Conservation (phyloP, 2,797 vertebrate genomes). For the Halcyon smyrnensis region DNA sequence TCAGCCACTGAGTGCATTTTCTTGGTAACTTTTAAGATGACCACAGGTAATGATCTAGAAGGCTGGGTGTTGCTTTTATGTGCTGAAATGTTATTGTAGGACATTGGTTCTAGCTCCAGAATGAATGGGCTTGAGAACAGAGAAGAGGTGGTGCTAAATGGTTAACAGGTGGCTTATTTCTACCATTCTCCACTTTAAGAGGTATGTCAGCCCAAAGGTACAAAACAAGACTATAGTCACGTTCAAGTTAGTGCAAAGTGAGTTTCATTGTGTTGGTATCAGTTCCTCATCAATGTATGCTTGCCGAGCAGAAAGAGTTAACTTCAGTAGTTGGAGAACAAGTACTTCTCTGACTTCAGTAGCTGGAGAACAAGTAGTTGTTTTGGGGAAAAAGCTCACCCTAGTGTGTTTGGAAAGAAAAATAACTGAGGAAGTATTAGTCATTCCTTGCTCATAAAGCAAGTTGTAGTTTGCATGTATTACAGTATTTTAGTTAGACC, state of each 20-base stretch:
- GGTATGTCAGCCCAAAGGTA: background rate
- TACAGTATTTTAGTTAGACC: background rate
- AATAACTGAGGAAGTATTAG: constrained; percentile 30
- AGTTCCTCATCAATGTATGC: background rate
- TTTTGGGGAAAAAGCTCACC: background rate
- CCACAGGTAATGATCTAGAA: fast-evolving
- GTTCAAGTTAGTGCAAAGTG: background rate
- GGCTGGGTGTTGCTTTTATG: background rate
- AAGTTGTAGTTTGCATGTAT: background rate
- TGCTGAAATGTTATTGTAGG: background rate
- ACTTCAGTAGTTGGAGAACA: background rate
- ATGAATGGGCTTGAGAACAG: background rate
- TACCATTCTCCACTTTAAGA: background rate
- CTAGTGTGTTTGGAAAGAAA: background rate
- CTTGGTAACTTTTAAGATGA: background rate
- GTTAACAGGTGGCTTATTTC: background rate
- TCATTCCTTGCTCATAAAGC: background rate
- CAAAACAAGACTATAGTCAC: background rate
- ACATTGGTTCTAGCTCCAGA: background rate
- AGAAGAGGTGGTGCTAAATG: background rate
- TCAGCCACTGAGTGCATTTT: background rate
- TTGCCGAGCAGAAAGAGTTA: background rate
- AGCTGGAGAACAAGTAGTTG: background rate
- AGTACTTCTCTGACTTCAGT: background rate
- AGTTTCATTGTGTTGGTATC: background rate